Conservation (phyloP, 2,113 vertebrate species). For the Otolemur garnettii region DNA sequence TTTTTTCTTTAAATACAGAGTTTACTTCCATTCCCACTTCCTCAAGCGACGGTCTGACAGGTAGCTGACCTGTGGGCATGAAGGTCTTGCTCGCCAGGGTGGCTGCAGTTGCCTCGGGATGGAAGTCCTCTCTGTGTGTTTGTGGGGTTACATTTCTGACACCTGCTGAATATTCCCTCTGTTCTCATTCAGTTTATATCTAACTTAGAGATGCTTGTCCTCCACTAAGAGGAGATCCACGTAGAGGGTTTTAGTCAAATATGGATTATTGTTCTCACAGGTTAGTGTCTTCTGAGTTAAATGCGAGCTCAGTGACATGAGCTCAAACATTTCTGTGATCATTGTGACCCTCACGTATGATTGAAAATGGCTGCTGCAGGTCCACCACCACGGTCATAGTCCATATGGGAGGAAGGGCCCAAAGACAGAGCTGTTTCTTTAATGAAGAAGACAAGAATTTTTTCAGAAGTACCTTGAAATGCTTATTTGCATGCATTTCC, state of each 20-base stretch:
- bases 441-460: not conserved
- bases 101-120: not conserved
- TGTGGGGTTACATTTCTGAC: not conserved
- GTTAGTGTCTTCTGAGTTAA: not conserved
- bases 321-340: not conserved
- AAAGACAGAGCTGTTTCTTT: not conserved
- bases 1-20: not conserved
- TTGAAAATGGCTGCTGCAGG: not conserved
- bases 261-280: not conserved
- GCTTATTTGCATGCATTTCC: not conserved
- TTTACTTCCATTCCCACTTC: not conserved
- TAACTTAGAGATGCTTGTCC: not conserved
- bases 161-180: not conserved
- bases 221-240: not conserved
- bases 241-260: not conserved
- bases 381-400: fast-evolving
- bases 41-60: not conserved
- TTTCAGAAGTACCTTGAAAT: not conserved
- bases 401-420: not conserved
- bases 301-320: too few relatives aligned
- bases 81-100: not conserved
- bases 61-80: not conserved
- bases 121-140: not conserved
- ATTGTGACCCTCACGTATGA: not conserved
- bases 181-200: not conserved